phyloP scores from a whole-genome alignment of 2,113 vertebrate species.

The Prolemur simus region DNA sequence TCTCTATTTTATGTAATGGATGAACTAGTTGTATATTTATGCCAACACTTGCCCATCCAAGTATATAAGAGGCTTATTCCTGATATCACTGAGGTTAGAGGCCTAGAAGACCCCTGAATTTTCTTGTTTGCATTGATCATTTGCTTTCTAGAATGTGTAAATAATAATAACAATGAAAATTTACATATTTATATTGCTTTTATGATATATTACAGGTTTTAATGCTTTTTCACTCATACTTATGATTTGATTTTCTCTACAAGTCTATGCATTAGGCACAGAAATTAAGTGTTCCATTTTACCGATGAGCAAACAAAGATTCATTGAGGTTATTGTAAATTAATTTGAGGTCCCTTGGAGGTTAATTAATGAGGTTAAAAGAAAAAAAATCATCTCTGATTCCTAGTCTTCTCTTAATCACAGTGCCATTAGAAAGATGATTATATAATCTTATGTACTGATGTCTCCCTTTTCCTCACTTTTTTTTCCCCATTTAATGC shows the following conservation, averaged over 20 bases:
- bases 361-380: conserved; percentile 33
- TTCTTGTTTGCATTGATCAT: neutral
- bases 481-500: neutral
- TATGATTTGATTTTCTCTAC: neutral
- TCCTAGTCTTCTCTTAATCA: conserved; percentile 9
- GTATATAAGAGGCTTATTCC: neutral
- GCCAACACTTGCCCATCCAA: neutral
- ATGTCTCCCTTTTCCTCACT: neutral
- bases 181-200: neutral
- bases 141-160: neutral
- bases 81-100: neutral
- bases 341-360: neutral
- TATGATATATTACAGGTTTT: neutral
- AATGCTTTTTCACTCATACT: neutral
- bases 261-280: neutral
- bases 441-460: neutral
- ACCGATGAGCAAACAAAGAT: neutral
- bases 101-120: neutral
- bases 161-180: neutral
- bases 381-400: neutral
- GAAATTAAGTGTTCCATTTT: conserved; percentile 10
- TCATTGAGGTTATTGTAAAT: conserved; percentile 42
- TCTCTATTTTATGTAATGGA: neutral
- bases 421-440: neutral
- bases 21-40: neutral